Base-by-base conservation (phyloP, 2,797 vertebrate species). In the Smutsia temminckii region DNA sequence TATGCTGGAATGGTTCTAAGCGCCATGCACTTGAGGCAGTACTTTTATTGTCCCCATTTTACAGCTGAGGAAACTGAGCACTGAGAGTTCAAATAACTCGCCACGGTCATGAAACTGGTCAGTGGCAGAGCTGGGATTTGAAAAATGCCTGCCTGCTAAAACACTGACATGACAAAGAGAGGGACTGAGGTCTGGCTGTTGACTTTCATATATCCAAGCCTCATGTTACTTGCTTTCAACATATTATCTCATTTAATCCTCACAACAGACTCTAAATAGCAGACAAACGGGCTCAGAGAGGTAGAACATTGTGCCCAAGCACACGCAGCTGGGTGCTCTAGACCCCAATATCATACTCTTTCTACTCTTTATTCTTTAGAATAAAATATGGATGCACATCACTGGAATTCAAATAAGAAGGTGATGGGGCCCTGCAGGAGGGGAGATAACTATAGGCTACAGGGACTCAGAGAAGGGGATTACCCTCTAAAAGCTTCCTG, bases 401-500 rank as follows among this genome's bases (percentile, higher is more conserved):
- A 11, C 59, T 53, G 21, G 37, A 42, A 46, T 7, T 18, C 79
- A 27, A 4, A 5, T 4, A 51, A 75, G 59, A 34, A 81, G 42
- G 68, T 12, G 23, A 7, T 0, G 8, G 46, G 16, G 4, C 14
- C 69, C 55, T 27, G 18, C n/a, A 6, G 3, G 27, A n/a, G 6
- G 53, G 40, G 23, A 40, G 42, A 49, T n/a, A 25, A 42, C 7
- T 4, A 2, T 1, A 5, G 32, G 34, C 75, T 69, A 34, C 1
- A 51, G 37, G 64, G 42, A 53, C 69, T 46, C 61, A 14, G 69
- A 42, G 46, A 29, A 11, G 1, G 5, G 46, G 21, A 11, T 6
- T 8, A 14, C 55, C 66, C 87, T 87, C 90, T 34, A 6, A 59
- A 92, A 83, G 29, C 72, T 91, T 59, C 72, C 89, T 55, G n/a